A percentile compares a stretch with the other conserved stretches of the same genome.
phyloP scores from a whole-genome alignment of 2,888 invertebrate species.

The Scaptomyza polygonia region DNA sequence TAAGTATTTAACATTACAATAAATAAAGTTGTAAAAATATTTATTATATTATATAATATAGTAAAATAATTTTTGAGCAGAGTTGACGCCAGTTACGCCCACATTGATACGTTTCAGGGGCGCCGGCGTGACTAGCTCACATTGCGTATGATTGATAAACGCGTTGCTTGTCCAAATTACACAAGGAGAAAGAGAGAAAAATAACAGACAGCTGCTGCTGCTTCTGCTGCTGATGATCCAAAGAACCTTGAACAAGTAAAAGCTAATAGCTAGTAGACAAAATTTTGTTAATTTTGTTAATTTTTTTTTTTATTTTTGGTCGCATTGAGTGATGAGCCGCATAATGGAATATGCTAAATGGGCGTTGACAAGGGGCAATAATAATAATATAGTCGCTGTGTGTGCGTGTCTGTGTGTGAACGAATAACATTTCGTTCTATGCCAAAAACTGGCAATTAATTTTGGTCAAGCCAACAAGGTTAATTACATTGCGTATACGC shows the following conservation, averaged over 20 bases:
- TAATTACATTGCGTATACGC: conserved; percentile 50
- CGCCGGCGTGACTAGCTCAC: conserved; percentile 62
- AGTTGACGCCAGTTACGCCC: conserved; percentile 49
- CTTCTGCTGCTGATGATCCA: neutral
- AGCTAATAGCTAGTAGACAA: conserved; percentile 44
- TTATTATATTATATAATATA: neutral
- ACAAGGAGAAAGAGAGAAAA: conserved; percentile 7
- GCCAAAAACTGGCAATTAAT: conserved; percentile 47
- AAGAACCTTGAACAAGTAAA: conserved; percentile 58
- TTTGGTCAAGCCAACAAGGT: conserved; percentile 36
- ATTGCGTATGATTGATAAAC: conserved; percentile 78
- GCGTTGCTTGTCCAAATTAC: conserved; percentile 63
- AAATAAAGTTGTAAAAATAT: conserved; percentile 3
- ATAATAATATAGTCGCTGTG: conserved; percentile 4
- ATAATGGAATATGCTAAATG: conserved; percentile 76
- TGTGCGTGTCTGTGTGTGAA: conserved; percentile 5
- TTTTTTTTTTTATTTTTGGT: conserved; percentile 12
- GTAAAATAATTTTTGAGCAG: neutral
- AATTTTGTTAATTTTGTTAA: conserved; percentile 26
- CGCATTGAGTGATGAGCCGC: conserved; percentile 69
- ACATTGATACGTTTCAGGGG: conserved; percentile 57
- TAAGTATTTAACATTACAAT: conserved; percentile 1
- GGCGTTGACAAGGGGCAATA: conserved; percentile 66
- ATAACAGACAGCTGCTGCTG: conserved; percentile 31
- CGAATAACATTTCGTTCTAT: conserved; percentile 9